Base-by-base conservation (phyloP, 2,797 vertebrate species). In the Phalanger gymnotis region DNA sequence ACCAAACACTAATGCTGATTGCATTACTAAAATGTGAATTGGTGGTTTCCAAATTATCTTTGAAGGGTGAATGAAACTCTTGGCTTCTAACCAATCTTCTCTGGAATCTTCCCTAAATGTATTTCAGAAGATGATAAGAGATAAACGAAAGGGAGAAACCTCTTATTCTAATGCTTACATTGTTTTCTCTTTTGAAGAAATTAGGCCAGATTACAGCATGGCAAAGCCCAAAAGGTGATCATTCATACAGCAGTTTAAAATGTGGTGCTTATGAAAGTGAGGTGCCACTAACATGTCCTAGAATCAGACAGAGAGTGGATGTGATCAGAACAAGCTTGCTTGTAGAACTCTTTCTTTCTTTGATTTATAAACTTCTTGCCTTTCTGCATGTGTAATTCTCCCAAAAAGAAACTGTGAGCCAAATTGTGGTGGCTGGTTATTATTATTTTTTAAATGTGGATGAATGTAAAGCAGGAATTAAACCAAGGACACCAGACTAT, bases 401-500 rank as follows among this genome's bases (percentile, higher is more conserved):
- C 97, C 54, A 73, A 97, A 96, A 97, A 98, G 96, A 97, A 89
- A 0, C 16, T 0, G 14, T 27, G 40, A 87, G 73, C 95, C 98
- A 97, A 97, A 93, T 0, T 14, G 10, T 40, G 4, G 34, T 52
- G 96, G 96, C 95, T 95, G 53, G 54, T 90, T 90, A n/a, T 91
- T 40, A 25, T 40, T 66, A 66, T n/a, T n/a, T n/a, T 53, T 93
- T 94, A 92, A 97, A 98, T 97, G 98, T 13, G 73, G 91, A 96
- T 98, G 96, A 58, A 98, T 90, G 58, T 4, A 93, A 96, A 97
- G 95, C 92, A 94, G 93, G 90, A 97, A 96, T 95, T 96, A 97
- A 98, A 98, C 96, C 93, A 96, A 98, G 95, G 97, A 97, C 95
- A 96, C 94, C 95, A 98, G 98, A 98, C 97, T 97, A 94, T 96